Base-by-base conservation (phyloP, 2,797 vertebrate species). In the Caiman crocodilus region DNA sequence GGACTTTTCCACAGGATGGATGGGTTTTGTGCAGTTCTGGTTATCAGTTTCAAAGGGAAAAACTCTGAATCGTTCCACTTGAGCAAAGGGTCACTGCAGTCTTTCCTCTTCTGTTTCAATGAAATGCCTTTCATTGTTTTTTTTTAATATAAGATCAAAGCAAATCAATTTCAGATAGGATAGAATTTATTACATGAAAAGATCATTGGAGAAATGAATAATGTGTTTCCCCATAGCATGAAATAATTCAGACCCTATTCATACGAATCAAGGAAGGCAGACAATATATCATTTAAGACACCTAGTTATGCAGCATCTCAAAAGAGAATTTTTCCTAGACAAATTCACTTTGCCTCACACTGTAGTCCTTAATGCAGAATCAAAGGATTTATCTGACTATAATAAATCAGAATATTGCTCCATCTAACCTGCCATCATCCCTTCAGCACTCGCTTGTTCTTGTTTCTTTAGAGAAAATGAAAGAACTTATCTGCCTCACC, bases 131-230 rank as follows among this genome's bases (percentile, higher is more conserved):
- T 89, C 82, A 85, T 42, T 25, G 15, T 2, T 1, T 50, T 28
- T 61, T 42, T 23, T 85, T 75, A 56, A 88, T 73, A 88, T 87
- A 82, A 58, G 83, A 83, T 21, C 84, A 92, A 84, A 89, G 9
- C 11, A 67, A 84, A 77, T 2, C 71, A 71, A 32, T 1, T 18
- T 18, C 17, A 84, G 84, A 84, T 15, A 92, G 91, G 25, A 57
- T 78, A 74, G 6, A 64, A 6, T n/a, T 58, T 64, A 28, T 71
- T 81, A 30, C 26, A 57, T 32, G 61, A 86, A 50, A 87, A 87
- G 13, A 64, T 16, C 82, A 21, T 15, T 86, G 56, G 35, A 88
- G 9, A 5, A 90, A 84, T 82, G 0, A 80, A 21, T 93, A 89
- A 82, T 73, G 78, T 35, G 3, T 0, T 1, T 3, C 3, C 61